Evolutionary conservation across 2,113 vertebrate species (phyloP).

Genomic region (Apodemus speciosus): DNA sequence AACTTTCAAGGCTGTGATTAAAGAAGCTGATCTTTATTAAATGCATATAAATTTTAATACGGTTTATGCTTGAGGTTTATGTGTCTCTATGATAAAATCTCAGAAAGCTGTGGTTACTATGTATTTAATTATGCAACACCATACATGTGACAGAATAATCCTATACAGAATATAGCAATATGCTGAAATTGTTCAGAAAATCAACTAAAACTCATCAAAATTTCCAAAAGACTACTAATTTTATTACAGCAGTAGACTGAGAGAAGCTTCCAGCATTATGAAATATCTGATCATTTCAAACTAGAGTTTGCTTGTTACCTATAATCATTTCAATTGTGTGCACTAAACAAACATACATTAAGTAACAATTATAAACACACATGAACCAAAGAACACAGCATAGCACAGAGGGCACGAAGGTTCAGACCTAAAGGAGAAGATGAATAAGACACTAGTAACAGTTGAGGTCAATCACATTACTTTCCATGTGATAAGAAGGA

Average conservation of each 20-base stretch:
- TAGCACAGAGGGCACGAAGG: neutral
- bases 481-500: neutral
- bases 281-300: neutral
- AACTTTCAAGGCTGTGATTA: neutral
- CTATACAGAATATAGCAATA: neutral
- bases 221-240: neutral
- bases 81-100: neutral
- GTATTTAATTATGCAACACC: too few species aligned
- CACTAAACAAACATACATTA: neutral
- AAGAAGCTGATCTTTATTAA: neutral
- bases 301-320: neutral
- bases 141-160: neutral
- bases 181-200: neutral
- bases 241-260: neutral
- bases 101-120: neutral
- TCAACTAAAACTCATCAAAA: neutral
- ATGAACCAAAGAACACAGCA: neutral
- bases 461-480: neutral
- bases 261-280: neutral
- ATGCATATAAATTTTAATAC: neutral
- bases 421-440: neutral
- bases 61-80: neutral
- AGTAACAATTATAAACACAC: neutral
- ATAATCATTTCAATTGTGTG: neutral
- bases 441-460: neutral